Conservation (phyloP, 2,113 vertebrate genomes). For the Egretta garzetta region DNA sequence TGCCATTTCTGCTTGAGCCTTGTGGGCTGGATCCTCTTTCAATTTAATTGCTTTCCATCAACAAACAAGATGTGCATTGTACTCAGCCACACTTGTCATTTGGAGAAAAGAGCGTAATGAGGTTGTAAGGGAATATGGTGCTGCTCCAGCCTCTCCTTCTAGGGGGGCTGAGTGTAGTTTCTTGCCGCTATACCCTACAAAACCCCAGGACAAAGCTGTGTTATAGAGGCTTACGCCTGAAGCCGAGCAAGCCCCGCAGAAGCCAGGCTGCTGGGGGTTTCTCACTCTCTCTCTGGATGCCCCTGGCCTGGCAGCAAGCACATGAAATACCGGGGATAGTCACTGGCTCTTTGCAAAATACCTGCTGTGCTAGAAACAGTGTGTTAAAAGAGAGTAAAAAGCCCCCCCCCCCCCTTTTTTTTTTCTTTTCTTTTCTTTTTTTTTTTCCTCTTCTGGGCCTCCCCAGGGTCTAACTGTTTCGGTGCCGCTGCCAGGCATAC, state of each 20-base stretch:
- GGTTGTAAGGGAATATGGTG: not conserved
- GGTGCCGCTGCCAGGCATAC: not conserved
- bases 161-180: rapidly evolving
- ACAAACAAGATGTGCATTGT: not conserved
- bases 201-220: rapidly evolving
- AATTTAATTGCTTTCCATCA: not conserved
- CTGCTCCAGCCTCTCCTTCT: not conserved
- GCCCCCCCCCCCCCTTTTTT: too few relatives aligned
- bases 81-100: not conserved
- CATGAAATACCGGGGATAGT: rapidly evolving
- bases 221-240: not conserved
- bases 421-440: rapidly evolving
- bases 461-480: slow-evolving; percentile 42
- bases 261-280: not conserved
- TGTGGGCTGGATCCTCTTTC: not conserved
- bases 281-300: too few relatives aligned
- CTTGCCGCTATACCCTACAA: not conserved
- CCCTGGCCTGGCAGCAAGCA: not conserved
- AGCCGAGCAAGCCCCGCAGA: not conserved
- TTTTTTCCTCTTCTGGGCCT: not conserved
- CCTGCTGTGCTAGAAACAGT: not conserved
- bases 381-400: not conserved
- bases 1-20: not conserved
- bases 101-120: not conserved
- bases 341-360: not conserved